Evolutionary conservation across 2,113 vertebrate genomes (phyloP).

Genomic region (Aythya baeri): DNA sequence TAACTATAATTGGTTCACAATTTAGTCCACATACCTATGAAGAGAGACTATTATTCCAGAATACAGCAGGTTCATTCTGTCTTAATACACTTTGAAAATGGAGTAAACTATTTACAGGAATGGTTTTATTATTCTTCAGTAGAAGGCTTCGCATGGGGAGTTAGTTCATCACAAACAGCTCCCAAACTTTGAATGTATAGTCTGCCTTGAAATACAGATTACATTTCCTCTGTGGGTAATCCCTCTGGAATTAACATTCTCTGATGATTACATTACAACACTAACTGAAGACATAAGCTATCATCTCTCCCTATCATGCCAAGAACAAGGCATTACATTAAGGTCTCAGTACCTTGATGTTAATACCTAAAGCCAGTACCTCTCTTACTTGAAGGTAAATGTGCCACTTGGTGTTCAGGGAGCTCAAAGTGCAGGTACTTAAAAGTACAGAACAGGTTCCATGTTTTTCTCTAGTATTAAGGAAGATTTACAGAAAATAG

Average conservation of each 20-base stretch:
- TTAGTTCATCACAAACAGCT: neutral
- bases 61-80: neutral
- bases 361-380: too few species aligned
- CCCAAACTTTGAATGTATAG: neutral
- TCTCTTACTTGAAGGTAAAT: neutral
- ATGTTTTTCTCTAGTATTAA: neutral
- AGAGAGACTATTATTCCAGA: neutral
- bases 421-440: neutral
- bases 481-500: neutral
- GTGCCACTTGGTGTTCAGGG: neutral
- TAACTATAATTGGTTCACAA: neutral
- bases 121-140: neutral
- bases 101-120: neutral
- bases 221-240: neutral
- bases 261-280: neutral
- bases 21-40: neutral
- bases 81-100: neutral
- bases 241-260: conserved; percentile 21
- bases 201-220: neutral
- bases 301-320: neutral
- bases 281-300: neutral
- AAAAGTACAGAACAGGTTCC: neutral
- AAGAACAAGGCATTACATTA: neutral
- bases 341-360: neutral
- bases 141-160: neutral